Evolutionary conservation across 2,113 vertebrate species (phyloP).

Genomic region (Nyctibius bracteatus): DNA sequence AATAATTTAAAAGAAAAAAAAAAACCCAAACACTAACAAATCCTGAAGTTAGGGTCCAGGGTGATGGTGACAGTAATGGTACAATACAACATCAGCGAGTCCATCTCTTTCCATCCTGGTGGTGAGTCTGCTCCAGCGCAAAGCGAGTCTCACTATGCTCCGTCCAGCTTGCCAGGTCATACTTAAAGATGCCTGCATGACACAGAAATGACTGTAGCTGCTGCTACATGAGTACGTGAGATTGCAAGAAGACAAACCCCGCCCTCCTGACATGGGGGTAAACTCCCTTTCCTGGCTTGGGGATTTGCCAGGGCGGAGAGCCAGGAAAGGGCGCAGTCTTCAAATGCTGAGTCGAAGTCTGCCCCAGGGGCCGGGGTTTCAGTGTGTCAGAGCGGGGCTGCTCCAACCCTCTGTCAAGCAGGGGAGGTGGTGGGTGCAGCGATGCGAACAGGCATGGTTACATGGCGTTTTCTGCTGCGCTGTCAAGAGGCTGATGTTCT

Average conservation of each 20-base stretch:
- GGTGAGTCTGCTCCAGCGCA: neutral
- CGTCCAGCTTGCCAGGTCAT: neutral
- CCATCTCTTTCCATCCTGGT: neutral
- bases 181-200: neutral
- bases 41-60: neutral
- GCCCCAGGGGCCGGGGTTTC: neutral
- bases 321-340: neutral
- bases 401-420: neutral
- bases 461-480: neutral
- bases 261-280: neutral
- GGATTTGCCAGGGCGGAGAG: neutral
- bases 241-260: neutral
- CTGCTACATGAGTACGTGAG: neutral
- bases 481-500: neutral
- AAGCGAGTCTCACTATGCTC: neutral
- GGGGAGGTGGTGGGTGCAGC: neutral
- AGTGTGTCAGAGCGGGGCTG: neutral
- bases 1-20: neutral
- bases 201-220: neutral
- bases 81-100: fast-evolving
- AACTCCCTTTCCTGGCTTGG: neutral
- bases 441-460: neutral
- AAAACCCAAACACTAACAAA: too few relatives aligned
- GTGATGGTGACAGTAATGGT: neutral
- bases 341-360: neutral